Base-by-base conservation (phyloP, 2,797 vertebrate species). In the Mormyrops boulengeri region DNA sequence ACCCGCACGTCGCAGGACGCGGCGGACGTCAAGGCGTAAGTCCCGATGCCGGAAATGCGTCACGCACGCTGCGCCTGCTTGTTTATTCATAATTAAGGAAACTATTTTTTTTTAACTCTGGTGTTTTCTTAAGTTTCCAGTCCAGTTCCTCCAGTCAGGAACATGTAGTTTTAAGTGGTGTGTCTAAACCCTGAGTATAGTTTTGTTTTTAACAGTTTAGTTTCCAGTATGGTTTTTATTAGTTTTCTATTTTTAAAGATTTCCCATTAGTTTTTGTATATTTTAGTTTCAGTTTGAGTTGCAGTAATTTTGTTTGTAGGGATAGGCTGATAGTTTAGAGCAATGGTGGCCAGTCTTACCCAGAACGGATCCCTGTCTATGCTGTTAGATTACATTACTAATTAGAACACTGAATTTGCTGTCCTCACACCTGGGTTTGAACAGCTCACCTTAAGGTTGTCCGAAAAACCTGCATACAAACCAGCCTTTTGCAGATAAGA, bases 1-100 rank as follows among this genome's bases (percentile, higher is more conserved):
- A 99, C 98, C 44, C 97, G 97, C 90, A 99, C 97, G 0, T 98
- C 98, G 0, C 99, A 99, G 94, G 99, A 99, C 94, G 98, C 98
- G 0, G 98, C 98, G 0, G 97, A 99, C 5, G 99, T 99, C 1
- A 99, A 99, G 95, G 99, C 99, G 98, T 99, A 93, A 98, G 98
- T 94, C 6, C 66, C 12, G 3, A 22, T n/a, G 6, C 57, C 57
- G n/a, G 57, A 60, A 60, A 60, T 60, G 57, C 2, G 57, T 60
- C n/a, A 60, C 57, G 7, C 22, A 62, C 19, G 6, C 55, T 60
- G 19, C 57, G n/a, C n/a, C 22, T 60, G 19, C 57, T 60, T 60
- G 57, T 22, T 22, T 60, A 49, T 49, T 8, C n/a, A 22, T 57
- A 57, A 6, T 60, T 2, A 60, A 22, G n/a, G n/a, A 60, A 22